A percentile compares a stretch with the other conserved stretches of the same genome.
Evolutionary conservation across 2,888 invertebrate genomes (phyloP).

Genomic region (Apotomis capreana): DNA sequence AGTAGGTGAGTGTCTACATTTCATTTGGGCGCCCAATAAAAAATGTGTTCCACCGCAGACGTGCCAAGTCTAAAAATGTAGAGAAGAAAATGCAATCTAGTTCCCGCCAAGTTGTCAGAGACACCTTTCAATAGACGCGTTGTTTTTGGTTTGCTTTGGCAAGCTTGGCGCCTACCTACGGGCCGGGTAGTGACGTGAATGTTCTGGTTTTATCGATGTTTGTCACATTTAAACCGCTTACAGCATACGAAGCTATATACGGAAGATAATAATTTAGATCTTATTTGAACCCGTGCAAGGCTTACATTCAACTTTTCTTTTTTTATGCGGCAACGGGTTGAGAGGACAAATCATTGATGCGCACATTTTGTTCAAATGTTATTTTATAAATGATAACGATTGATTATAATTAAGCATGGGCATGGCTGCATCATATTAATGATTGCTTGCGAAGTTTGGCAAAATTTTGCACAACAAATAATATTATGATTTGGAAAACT

Average conservation of each 20-base stretch:
- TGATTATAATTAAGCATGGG: too few species aligned
- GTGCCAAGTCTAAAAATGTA: slow-evolving; percentile 67
- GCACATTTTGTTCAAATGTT: background rate
- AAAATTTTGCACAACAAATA: too few species aligned
- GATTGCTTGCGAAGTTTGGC: too few species aligned
- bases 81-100: slow-evolving; percentile 54
- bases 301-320: too few species aligned
- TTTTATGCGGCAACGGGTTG: too few species aligned
- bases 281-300: too few species aligned
- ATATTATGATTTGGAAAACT: too few species aligned
- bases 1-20: slow-evolving; percentile 5
- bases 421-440: too few species aligned
- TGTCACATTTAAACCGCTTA: background rate
- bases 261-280: too few species aligned
- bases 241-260: too few species aligned
- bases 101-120: slow-evolving; percentile 53
- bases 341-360: too few species aligned
- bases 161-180: slow-evolving; percentile 65
- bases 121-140: slow-evolving; percentile 63
- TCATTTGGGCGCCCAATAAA: slow-evolving; percentile 18
- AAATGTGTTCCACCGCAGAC: slow-evolving; percentile 27
- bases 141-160: slow-evolving; percentile 66
- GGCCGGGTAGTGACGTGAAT: slow-evolving; percentile 23
- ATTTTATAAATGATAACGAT: too few species aligned
- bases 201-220: slow-evolving; percentile 9